Evolutionary conservation across 2,888 invertebrate species (phyloP), one percentile per base, ranked within the genome.

Genomic region (Gari tellinella): DNA sequence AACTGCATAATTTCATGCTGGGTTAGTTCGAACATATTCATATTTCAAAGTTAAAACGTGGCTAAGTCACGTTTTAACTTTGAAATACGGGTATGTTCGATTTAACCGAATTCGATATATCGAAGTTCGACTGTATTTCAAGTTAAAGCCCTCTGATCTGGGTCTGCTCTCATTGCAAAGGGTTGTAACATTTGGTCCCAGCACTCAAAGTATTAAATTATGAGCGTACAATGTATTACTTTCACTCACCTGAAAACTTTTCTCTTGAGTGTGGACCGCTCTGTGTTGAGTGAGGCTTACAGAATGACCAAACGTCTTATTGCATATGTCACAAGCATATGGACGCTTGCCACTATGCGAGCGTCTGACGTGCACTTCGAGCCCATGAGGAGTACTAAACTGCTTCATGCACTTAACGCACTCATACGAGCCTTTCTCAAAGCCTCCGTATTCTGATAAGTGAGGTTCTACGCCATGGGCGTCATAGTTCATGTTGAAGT

Each of bases 221-320:
- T n/a, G n/a, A n/a, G n/a, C n/a, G n/a, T n/a, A n/a, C n/a, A n/a
- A n/a, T n/a, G n/a, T n/a, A n/a, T n/a, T n/a, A n/a, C n/a, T n/a
- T n/a, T n/a, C n/a, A n/a, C n/a, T 38, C 53, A 75, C 75, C 69
- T 75, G 75, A 49, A 75, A 75, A 46, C 75, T 75, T 63, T 75
- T 83, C 74, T 91, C 91, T 67, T 92, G 90, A 14, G 86, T 90
- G 64, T 91, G 93, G 14, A 92, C 94, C 93, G 93, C 96, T 95
- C 96, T 95, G 93, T 98, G 98, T 93, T 99, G 99, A 91, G 96
- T 96, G 83, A 99, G 94, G 92, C 97, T 97, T 52, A 91, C 89
- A 92, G 98, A 97, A 92, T 98, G 98, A 67, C 99, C 98, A 93
- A 99, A 99, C 23, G 98, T 98, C 93, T 99, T 99, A 93, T 97